A percentile compares a stretch with the other conserved stretches of the same genome.
Conservation (phyloP, 2,113 vertebrate genomes). For the Antigone vipio region DNA sequence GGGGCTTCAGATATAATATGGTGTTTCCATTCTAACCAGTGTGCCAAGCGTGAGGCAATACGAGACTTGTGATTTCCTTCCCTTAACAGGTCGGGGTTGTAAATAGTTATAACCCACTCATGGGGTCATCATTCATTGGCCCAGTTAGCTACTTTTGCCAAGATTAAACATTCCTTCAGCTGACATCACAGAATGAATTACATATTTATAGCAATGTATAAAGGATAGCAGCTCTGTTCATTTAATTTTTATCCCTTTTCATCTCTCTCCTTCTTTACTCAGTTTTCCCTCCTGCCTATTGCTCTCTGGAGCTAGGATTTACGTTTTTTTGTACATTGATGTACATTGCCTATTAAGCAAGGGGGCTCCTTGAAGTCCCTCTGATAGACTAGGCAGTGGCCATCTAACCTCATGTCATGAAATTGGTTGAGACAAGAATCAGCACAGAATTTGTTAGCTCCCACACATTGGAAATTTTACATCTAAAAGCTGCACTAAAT, state of each 20-base stretch:
- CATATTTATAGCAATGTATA: not conserved
- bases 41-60: not conserved
- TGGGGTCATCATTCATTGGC: no score
- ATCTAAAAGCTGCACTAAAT: not conserved
- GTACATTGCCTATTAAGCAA: not conserved
- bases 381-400: not conserved
- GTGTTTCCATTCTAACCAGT: not conserved
- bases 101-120: not conserved
- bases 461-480: not conserved
- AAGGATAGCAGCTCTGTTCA: not conserved
- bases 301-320: not conserved
- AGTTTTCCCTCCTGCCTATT: not conserved
- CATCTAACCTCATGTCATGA: not conserved
- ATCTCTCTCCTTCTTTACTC: not conserved
- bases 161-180: not conserved
- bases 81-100: not conserved
- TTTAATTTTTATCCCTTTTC: not conserved
- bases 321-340: not conserved
- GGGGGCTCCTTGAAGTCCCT: not conserved
- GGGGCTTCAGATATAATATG: not conserved
- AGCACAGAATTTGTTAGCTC: not conserved
- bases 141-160: not conserved
- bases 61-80: fast-evolving
- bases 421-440: not conserved
- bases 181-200: not conserved